Percentiles rank a stretch among this genome's conserved stretches.
Conservation (phyloP, 2,797 vertebrate species). For the Eulemur rubriventer region DNA sequence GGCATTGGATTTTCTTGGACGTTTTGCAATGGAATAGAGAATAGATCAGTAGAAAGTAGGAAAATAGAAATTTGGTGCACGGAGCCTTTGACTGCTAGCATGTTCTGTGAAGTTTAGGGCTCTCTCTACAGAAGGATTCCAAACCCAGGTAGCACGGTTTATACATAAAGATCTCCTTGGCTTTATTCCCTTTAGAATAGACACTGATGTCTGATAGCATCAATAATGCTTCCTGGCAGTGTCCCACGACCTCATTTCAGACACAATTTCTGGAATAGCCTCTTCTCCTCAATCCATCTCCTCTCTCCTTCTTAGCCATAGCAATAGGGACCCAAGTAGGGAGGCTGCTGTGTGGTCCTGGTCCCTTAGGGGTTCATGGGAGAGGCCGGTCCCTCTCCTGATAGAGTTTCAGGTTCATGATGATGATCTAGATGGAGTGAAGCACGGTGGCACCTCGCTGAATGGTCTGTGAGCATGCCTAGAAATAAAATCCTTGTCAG, state of each 20-base stretch:
- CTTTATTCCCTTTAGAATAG: neutral
- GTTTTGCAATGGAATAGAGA: neutral
- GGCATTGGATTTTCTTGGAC: neutral
- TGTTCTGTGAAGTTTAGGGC: neutral
- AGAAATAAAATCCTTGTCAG: conserved; percentile 3
- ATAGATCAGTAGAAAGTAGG: neutral
- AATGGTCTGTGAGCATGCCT: neutral
- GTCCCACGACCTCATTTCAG: neutral
- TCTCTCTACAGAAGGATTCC: neutral
- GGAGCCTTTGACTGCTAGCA: neutral
- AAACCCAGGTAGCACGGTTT: neutral
- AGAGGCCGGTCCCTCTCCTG: neutral
- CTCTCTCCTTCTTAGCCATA: neutral
- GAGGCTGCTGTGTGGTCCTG: neutral
- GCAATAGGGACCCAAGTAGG: neutral
- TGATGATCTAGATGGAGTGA: neutral
- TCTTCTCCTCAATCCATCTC: neutral
- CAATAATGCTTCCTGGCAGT: neutral
- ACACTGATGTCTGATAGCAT: neutral
- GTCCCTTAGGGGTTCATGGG: neutral
- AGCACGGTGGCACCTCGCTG: neutral
- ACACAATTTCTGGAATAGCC: neutral
- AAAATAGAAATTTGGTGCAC: neutral
- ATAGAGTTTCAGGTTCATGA: neutral
- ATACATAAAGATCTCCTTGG: neutral